Base-by-base conservation (phyloP, 2,113 vertebrate genomes). In the Pristiophorus japonicus region DNA sequence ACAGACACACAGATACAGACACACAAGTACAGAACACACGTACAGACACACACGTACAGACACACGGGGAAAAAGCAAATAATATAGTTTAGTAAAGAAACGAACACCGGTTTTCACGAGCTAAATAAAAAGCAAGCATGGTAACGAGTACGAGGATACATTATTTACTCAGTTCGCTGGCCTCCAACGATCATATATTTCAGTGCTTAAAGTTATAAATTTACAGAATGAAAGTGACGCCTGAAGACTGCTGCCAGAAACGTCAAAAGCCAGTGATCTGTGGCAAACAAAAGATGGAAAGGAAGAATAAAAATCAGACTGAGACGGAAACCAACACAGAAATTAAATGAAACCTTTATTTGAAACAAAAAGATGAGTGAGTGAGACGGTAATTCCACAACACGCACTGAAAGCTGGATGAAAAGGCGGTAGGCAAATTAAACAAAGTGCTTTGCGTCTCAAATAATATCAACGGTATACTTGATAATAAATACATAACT, bases 341-440 rank as follows among this genome's bases (percentile, higher is more conserved):
- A 95, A 92, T 66, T 11, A 92, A 95, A 92, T 3, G 70, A 96
- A 96, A 96, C 24, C 34, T 65, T 92, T 65, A 92, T 92, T 63
- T 38, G 62, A 22, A 92, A 42, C n/a, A 92, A 63, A 51, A 2
- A 14, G 63, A 63, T 92, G 24, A n/a, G 65, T 65, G 20, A 92
- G 30, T 18, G 6, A 65, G 7, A 16, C 55, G n/a, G n/a, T 63
- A 62, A 11, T 51, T 92, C 22, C 18, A 92, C 59, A 63, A 34
- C 87, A 11, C 34, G 34, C 34, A 63, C 90, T n/a, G 30, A 65
- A 24, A 38, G n/a, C 22, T 92, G 22, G 16, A 8, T 92, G 27
- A 92, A 92, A 38, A 63, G 45, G 59, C 0, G 65, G 51, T n/a
- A 65, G 22, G 18, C 22, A 42, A 93, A 93, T 38, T 38, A 66